Conservation (phyloP, 2,113 vertebrate genomes). For the Dicentrarchus labrax region DNA sequence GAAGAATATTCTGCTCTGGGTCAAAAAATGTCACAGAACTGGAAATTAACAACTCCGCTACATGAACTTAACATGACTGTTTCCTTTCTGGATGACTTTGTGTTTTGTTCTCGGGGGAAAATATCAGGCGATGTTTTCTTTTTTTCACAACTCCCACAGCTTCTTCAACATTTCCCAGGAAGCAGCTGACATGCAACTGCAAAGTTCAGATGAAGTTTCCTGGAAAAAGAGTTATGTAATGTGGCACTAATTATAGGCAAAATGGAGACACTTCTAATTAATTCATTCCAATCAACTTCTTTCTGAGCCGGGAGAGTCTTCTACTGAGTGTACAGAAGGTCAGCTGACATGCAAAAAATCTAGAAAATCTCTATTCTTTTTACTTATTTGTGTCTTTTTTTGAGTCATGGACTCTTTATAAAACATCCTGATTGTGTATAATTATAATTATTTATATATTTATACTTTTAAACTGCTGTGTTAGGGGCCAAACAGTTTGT, state of each 20-base stretch:
- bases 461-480: too few relatives aligned
- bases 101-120: not conserved
- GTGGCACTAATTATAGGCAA: constrained; percentile 39
- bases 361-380: not conserved
- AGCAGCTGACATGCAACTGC: not conserved
- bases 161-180: not conserved
- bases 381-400: not conserved
- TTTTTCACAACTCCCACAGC: not conserved
- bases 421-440: too few relatives aligned
- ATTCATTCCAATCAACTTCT: constrained; percentile 30
- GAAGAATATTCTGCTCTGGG: not conserved
- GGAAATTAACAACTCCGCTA: not conserved
- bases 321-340: not conserved
- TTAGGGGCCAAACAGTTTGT: too few relatives aligned
- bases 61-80: not conserved
- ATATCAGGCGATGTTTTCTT: not conserved
- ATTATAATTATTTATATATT: too few relatives aligned
- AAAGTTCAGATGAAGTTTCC: constrained; percentile 5
- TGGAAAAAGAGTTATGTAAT: constrained; percentile 5
- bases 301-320: not conserved
- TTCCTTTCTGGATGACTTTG: not conserved
- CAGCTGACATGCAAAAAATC: not conserved
- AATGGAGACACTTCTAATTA: not conserved
- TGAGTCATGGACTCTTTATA: too few relatives aligned
- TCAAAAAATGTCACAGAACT: not conserved